Percentiles rank a stretch among this genome's conserved stretches.
phyloP scores from a whole-genome alignment of 1,140 invertebrate species.

The Aphaenogaster floridana region DNA sequence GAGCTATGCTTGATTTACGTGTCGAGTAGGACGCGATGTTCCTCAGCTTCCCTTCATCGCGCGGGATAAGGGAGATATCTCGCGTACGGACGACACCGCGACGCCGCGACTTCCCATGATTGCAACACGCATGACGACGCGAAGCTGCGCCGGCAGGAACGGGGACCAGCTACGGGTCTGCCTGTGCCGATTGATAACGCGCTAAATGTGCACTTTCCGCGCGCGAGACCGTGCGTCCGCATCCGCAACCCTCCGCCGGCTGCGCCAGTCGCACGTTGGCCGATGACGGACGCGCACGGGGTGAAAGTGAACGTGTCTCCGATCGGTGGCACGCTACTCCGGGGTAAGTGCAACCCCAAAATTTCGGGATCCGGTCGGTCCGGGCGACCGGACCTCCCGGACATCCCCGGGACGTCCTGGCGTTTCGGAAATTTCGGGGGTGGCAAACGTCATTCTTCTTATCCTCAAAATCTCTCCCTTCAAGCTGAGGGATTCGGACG shows the following conservation, averaged over 20 bases:
- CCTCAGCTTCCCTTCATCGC: not conserved
- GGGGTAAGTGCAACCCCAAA: not conserved
- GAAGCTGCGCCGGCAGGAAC: not conserved
- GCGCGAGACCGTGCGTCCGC: slow-evolving; percentile 39
- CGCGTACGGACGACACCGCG: not conserved
- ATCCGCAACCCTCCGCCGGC: slow-evolving; percentile 27
- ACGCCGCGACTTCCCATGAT: not conserved
- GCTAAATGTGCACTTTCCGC: slow-evolving; percentile 71
- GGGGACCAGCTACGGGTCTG: slow-evolving; percentile 44
- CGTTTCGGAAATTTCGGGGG: not conserved
- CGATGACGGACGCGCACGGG: slow-evolving; percentile 58
- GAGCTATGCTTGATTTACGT: not conserved
- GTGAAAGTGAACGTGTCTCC: slow-evolving; percentile 41
- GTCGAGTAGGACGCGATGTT: not conserved
- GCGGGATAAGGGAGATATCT: not conserved
- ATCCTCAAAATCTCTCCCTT: not conserved
- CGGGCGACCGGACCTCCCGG: not conserved
- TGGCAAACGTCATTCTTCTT: not conserved
- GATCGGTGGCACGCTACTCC: slow-evolving; percentile 31
- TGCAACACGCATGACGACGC: slow-evolving; percentile 10
- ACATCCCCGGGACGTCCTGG: not conserved
- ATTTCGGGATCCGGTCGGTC: not conserved
- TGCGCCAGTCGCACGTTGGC: slow-evolving; percentile 59
- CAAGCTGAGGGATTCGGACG: too few species aligned
- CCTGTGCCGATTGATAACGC: slow-evolving; percentile 69